Conservation (phyloP, 2,888 invertebrate species). For the Netelia virgata region DNA sequence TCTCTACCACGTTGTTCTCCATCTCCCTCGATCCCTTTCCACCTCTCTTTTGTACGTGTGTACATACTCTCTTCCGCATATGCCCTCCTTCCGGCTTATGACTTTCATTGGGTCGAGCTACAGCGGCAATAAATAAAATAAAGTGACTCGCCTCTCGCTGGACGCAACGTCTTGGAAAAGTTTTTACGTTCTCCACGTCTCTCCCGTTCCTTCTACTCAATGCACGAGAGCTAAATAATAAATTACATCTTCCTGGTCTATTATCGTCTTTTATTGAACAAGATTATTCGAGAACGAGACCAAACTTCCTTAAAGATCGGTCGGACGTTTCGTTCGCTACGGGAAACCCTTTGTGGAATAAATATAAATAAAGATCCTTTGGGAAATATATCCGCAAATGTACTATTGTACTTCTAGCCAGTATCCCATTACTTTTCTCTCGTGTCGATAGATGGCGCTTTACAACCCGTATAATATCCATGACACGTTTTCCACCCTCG, state of each 20-base stretch:
- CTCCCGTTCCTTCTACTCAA: background rate
- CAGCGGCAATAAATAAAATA: constrained; percentile 56
- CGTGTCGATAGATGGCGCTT: constrained; percentile 70
- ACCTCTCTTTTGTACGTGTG: constrained; percentile 19
- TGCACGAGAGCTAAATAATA: constrained; percentile 36
- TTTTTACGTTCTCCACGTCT: constrained; percentile 12
- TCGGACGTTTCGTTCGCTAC: too few relatives aligned
- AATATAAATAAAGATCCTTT: constrained; percentile 18
- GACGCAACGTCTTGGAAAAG: constrained; percentile 49
- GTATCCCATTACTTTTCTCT: constrained; percentile 50
- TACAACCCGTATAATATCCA: constrained; percentile 55
- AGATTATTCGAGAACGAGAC: background rate
- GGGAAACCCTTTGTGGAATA: too few relatives aligned
- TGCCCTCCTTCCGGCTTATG: constrained; percentile 64
- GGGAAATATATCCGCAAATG: background rate
- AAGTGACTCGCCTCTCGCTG: constrained; percentile 27
- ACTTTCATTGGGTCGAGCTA: constrained; percentile 43
- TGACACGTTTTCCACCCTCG: constrained; percentile 61
- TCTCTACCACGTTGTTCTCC: constrained; percentile 36
- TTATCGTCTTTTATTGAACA: constrained; percentile 4
- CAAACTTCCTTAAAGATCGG: background rate
- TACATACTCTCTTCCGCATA: constrained; percentile 36
- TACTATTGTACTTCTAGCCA: constrained; percentile 32
- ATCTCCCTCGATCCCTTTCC: background rate
- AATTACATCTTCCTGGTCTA: constrained; percentile 4